Evolutionary conservation across 2,797 vertebrate species (phyloP).

Genomic region (Artibeus lituratus): DNA sequence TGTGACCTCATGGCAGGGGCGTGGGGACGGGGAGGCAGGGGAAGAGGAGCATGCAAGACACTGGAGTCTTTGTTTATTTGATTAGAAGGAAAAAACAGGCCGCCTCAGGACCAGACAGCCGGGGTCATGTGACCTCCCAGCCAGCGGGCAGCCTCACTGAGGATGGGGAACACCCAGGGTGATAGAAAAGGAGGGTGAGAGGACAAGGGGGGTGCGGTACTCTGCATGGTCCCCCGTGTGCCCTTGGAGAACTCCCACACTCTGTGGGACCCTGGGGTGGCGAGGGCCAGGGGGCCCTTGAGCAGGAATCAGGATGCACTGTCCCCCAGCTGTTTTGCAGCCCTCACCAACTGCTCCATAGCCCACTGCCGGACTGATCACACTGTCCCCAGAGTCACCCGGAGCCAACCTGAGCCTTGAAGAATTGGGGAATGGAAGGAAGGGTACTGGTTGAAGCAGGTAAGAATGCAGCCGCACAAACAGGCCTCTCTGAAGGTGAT

Average conservation of each 20-base stretch:
- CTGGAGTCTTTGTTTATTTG: conserved; percentile 78
- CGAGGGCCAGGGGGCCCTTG: background rate
- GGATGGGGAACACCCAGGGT: conserved; percentile 60
- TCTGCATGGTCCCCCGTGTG: background rate
- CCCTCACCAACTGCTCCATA: background rate
- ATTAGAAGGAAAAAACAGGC: conserved; percentile 62
- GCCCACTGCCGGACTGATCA: background rate
- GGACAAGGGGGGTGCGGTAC: background rate
- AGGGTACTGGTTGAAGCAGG: background rate
- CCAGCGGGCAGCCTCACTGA: conserved; percentile 21
- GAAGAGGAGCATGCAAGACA: conserved; percentile 66
- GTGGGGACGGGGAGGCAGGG: conserved; percentile 60
- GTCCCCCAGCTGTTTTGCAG: background rate
- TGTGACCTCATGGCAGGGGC: conserved; percentile 74
- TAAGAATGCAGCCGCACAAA: conserved; percentile 29
- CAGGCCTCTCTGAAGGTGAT: background rate
- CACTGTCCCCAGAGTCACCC: background rate
- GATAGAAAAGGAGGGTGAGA: conserved; percentile 38
- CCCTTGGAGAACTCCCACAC: background rate
- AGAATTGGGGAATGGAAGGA: background rate
- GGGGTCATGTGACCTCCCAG: conserved; percentile 67
- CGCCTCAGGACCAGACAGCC: conserved; percentile 70
- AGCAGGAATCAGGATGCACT: background rate
- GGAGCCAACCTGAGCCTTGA: conserved; percentile 7
- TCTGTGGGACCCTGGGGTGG: background rate